These are phyloP conservation scores for Catocala nupta DNA, from an alignment of 2,888 invertebrate genomes.

Conservation along the genomic window DNA sequence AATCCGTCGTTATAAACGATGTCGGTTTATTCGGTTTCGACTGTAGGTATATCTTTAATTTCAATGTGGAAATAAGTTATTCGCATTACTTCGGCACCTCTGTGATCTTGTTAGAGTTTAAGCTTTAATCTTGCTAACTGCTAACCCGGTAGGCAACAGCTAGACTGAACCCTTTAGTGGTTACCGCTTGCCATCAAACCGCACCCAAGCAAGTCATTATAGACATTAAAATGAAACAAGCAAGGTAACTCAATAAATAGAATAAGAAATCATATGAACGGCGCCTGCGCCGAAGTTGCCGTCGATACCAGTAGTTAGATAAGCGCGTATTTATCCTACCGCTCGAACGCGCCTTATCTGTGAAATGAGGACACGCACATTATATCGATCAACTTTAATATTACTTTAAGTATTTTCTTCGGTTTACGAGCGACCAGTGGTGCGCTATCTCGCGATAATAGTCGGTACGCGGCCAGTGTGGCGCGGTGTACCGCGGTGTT, in stretches of 20 bases:
- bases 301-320: conserved; percentile 4
- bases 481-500: background rate
- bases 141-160: too few species aligned
- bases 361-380: conserved; percentile 13
- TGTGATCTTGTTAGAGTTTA: too few species aligned
- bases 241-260: background rate
- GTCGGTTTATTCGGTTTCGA: too few species aligned
- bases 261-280: background rate
- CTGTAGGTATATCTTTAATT: too few species aligned
- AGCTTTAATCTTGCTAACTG: too few species aligned
- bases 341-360: conserved; percentile 1
- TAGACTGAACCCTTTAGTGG: too few species aligned
- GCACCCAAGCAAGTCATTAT: too few species aligned
- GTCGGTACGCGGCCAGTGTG: background rate
- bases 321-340: conserved; percentile 6
- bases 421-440: too few species aligned
- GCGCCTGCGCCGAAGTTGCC: background rate
- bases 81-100: too few species aligned
- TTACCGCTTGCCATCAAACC: too few species aligned
- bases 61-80: too few species aligned
- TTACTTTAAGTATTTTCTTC: background rate
- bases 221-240: background rate
- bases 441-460: conserved; percentile 6
- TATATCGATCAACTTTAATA: conserved; percentile 3
- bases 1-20: too few species aligned